Evolutionary conservation across 2,113 vertebrate genomes (phyloP).

Genomic region (Petaurus breviceps): DNA sequence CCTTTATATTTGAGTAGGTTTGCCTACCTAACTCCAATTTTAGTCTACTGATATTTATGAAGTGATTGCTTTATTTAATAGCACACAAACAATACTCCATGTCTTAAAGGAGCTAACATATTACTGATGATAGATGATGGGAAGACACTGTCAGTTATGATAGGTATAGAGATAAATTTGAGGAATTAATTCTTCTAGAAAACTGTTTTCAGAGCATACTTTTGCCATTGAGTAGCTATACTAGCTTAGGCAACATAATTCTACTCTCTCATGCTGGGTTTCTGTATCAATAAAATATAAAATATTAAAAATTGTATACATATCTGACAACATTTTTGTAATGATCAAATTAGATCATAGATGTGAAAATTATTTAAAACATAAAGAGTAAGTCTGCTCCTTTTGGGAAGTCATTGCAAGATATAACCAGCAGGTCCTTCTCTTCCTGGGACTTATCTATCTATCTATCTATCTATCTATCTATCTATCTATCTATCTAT

Average conservation of each 20-base stretch:
- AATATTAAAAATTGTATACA: not conserved
- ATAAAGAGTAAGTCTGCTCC: not conserved
- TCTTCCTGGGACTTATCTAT: not conserved
- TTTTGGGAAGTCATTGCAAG: not conserved
- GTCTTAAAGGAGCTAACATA: not conserved
- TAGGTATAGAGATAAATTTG: not conserved
- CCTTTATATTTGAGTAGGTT: not conserved
- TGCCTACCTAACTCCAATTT: not conserved
- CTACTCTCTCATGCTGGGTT: not conserved
- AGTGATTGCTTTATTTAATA: not conserved
- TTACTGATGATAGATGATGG: not conserved
- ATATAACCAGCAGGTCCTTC: not conserved
- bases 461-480: too few relatives aligned
- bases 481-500: too few relatives aligned
- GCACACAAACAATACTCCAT: not conserved
- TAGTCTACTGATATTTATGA: not conserved
- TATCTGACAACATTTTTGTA: not conserved
- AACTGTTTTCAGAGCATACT: not conserved
- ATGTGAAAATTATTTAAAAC: not conserved
- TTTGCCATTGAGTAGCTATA: not conserved
- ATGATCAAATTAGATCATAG: not conserved
- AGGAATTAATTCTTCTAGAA: not conserved
- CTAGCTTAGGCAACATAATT: not conserved
- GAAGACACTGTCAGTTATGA: not conserved
- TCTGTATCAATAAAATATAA: not conserved